Percentiles rank a stretch among this genome's conserved stretches.
phyloP scores from a whole-genome alignment of 1,140 invertebrate genomes.

The Drosophila santomea region DNA sequence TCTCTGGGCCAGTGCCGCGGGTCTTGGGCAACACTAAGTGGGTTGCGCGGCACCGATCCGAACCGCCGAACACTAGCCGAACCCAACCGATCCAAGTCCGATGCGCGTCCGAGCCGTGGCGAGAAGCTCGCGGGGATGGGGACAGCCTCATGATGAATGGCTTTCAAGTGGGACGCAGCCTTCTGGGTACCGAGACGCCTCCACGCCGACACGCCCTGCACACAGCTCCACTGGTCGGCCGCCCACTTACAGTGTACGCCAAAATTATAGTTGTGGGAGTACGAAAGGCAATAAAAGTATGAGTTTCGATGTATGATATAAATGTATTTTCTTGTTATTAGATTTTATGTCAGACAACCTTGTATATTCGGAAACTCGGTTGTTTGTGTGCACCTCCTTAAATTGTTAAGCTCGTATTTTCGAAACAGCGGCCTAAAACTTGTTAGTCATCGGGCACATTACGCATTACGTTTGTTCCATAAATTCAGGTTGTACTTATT shows the following conservation, averaged over 20 bases:
- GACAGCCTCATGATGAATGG: slow-evolving; percentile 67
- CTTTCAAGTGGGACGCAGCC: slow-evolving; percentile 78
- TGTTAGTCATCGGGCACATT: too few species aligned
- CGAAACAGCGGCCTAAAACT: too few species aligned
- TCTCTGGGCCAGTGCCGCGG: slow-evolving; percentile 49
- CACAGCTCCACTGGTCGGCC: slow-evolving; percentile 21
- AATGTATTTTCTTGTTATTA: too few species aligned
- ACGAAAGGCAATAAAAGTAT: neutral
- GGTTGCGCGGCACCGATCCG: slow-evolving; percentile 54
- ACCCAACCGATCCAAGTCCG: slow-evolving; percentile 29
- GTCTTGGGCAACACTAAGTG: slow-evolving; percentile 76
- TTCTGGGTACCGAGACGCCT: slow-evolving; percentile 44
- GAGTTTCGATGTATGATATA: too few species aligned
- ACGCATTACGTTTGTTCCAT: too few species aligned
- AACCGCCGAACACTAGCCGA: slow-evolving; percentile 25
- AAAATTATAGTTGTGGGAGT: slow-evolving; percentile 8
- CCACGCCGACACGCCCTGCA: slow-evolving; percentile 21
- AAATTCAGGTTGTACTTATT: neutral
- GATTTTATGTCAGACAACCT: too few species aligned
- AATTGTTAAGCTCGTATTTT: too few species aligned
- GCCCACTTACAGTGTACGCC: slow-evolving; percentile 8
- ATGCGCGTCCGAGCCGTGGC: slow-evolving; percentile 18
- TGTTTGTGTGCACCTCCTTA: too few species aligned
- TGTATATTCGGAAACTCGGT: too few species aligned
- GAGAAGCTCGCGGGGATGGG: slow-evolving; percentile 11